Evolutionary conservation across 35 echinoderm and acorn worm species (phyloP).

Genomic region (Heliocidaris erythrogramma): DNA sequence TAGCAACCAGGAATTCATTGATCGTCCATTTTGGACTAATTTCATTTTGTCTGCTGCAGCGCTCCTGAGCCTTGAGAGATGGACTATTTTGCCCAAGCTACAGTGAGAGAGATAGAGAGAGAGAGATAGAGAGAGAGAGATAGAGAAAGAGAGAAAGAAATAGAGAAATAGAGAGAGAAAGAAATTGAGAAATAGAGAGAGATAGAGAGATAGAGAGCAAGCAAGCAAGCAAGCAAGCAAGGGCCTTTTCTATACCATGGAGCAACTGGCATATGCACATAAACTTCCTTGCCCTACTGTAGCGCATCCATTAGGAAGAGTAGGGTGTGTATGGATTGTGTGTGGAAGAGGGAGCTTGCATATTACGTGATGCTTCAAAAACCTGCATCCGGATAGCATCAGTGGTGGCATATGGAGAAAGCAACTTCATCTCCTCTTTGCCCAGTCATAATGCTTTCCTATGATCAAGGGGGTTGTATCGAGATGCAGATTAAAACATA

Average conservation of each 20-base stretch:
- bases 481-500: background rate
- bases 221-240: background rate
- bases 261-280: background rate
- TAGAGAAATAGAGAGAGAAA: background rate
- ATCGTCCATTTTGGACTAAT: conserved; percentile 47
- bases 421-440: background rate
- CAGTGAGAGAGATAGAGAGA: background rate
- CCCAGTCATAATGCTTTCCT: background rate
- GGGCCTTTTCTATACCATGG: background rate
- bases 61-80: background rate
- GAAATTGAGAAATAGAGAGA: background rate
- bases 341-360: background rate
- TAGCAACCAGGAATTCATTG: conserved; percentile 43
- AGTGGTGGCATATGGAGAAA: background rate
- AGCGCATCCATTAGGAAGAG: background rate
- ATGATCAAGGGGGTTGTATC: background rate
- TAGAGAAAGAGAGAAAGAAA: background rate
- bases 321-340: background rate
- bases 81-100: background rate
- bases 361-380: background rate
- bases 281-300: background rate
- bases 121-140: background rate
- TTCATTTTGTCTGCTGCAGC: conserved; percentile 32
- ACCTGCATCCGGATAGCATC: background rate
- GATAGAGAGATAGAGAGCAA: background rate